Conservation (phyloP, 2,797 vertebrate species). For the Neostethus bicornis region DNA sequence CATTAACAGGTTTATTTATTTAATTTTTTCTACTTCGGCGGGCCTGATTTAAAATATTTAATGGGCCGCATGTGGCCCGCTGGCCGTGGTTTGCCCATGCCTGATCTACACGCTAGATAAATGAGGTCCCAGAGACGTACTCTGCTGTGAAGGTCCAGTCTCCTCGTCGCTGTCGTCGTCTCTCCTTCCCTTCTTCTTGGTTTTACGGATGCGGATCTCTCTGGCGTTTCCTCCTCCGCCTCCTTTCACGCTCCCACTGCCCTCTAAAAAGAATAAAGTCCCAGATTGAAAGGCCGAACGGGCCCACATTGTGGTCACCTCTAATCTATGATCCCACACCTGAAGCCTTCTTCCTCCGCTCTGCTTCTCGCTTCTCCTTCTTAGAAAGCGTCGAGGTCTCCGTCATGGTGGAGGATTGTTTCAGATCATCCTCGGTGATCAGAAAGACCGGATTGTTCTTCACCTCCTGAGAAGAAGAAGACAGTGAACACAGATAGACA, state of each 20-base stretch:
- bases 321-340: too few relatives aligned
- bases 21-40: too few relatives aligned
- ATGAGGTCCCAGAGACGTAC: too few relatives aligned
- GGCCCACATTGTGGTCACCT: too few relatives aligned
- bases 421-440: slow-evolving; percentile 93
- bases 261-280: too few relatives aligned
- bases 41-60: too few relatives aligned
- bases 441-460: slow-evolving; percentile 91
- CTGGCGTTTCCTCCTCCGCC: slow-evolving; percentile 90
- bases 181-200: slow-evolving; percentile 90
- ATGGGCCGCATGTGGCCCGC: too few relatives aligned
- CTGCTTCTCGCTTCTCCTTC: slow-evolving; percentile 91
- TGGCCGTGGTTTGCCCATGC: too few relatives aligned
- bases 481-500: slow-evolving; percentile 5
- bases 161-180: slow-evolving; percentile 94
- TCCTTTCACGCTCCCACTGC: slow-evolving; percentile 85
- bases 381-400: slow-evolving; percentile 80
- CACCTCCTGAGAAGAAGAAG: slow-evolving; percentile 82
- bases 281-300: too few relatives aligned
- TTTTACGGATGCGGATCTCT: slow-evolving; percentile 90
- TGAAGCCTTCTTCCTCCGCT: slow-evolving; percentile 88
- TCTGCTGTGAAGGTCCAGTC: slow-evolving; percentile 65
- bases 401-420: slow-evolving; percentile 74
- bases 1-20: too few relatives aligned
- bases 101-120: too few relatives aligned